A percentile compares a stretch with the other conserved stretches of the same genome.
Evolutionary conservation across 2,888 invertebrate species (phyloP).

Genomic region (Phengaris arion): DNA sequence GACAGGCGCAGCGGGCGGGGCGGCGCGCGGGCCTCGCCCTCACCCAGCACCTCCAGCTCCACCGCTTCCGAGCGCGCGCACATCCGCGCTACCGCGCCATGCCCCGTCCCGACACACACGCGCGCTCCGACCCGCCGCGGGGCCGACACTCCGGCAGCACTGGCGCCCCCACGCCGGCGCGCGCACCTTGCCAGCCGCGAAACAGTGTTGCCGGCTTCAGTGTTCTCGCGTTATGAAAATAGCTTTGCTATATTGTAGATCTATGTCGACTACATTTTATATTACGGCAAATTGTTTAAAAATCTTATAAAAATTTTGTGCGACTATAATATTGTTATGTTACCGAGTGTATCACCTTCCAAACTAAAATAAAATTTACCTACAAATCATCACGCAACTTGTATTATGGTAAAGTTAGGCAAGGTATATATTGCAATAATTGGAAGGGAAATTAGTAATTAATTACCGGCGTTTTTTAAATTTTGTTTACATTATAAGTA

Average conservation of each 20-base stretch:
- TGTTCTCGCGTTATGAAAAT: slow-evolving; percentile 38
- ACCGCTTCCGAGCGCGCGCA: slow-evolving; percentile 88
- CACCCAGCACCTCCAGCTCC: slow-evolving; percentile 89
- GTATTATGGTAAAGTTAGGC: neutral
- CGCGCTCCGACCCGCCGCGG: slow-evolving; percentile 52
- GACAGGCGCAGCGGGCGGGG: slow-evolving; percentile 85
- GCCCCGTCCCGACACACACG: slow-evolving; percentile 79
- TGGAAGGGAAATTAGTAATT: neutral
- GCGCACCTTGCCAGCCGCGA: slow-evolving; percentile 40
- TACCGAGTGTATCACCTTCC: neutral
- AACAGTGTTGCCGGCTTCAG: slow-evolving; percentile 47
- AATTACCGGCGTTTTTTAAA: neutral
- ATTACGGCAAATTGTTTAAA: neutral
- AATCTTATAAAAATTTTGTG: neutral
- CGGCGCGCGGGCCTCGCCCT: slow-evolving; percentile 86
- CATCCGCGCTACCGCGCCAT: slow-evolving; percentile 88
- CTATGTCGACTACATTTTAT: neutral
- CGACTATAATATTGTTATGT: neutral
- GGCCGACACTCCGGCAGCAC: slow-evolving; percentile 48
- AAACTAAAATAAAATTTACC: neutral
- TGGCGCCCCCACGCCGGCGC: slow-evolving; percentile 44
- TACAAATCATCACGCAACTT: neutral
- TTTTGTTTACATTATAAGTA: neutral
- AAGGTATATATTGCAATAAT: neutral
- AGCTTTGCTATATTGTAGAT: neutral